Evolutionary conservation across 2,113 vertebrate species (phyloP), one percentile per base, ranked within the genome.

Genomic region (Phodopus roborovskii): DNA sequence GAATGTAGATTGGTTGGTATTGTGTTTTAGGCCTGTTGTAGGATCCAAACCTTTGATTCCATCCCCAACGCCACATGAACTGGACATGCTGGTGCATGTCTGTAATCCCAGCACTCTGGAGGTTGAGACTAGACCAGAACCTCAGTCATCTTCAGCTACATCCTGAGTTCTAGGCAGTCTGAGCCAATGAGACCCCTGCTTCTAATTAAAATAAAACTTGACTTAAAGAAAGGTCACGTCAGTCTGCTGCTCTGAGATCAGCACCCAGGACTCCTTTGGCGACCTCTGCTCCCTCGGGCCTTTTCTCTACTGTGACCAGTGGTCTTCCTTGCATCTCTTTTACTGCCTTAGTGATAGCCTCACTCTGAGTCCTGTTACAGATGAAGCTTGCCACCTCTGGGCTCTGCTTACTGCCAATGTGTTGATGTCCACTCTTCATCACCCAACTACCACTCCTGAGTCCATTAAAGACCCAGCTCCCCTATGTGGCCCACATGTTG

Each of bases 401-500:
- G 50, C 60, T 83, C 53, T 1, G 45, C 45, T 28, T 53, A 42
- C 64, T 71, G 60, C 92, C 74, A 39, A 3, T 19, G 50, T 3
- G 22, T n/a, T 33, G 26, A 24, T 9, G 33, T 48, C 66, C 11
- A 84, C 15, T 71, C 53, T 58, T n/a, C 53, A 50, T 36, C 28
- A 17, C 48, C 4, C 28, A 3, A 20, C 58, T 20, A 20, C 33
- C 39, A 0, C n/a, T 30, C 28, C 9, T 0, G 7, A 53, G 10
- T 12, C 62, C 19, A 28, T 12, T 22, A 30, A 75, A 78, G 33
- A 19, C 50, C 11, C 71, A 53, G 7, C 26, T 64, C 45, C 36
- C 39, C 53, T 62, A 79, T 28, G 7, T 11, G 92, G 9, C 9
- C 16, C 30, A 58, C 13, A 56, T 39, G 13, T 66, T 64, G 24